phyloP scores from a whole-genome alignment of 2,888 invertebrate genomes.

The Stenurella melanura region DNA sequence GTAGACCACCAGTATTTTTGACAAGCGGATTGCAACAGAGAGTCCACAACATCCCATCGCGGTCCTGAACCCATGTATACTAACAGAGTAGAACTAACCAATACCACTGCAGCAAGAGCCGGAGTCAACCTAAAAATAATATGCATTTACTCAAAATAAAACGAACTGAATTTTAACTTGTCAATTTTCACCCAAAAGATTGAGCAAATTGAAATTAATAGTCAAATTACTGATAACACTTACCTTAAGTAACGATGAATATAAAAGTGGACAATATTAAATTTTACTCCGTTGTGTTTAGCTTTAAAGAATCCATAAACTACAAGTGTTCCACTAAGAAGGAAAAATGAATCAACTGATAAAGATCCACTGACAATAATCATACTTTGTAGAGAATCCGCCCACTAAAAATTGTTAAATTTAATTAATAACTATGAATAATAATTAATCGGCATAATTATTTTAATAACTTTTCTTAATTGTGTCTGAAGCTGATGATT shows the following conservation, averaged over 20 bases:
- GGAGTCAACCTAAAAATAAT: conserved; percentile 73
- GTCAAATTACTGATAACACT: conserved; percentile 31
- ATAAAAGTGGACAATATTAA: conserved; percentile 45
- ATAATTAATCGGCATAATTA: too few species aligned
- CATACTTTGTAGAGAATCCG: conserved; percentile 48
- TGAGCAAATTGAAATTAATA: conserved; percentile 22
- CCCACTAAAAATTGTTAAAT: conserved; percentile 18
- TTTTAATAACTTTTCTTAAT: too few species aligned
- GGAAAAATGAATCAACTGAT: conserved; percentile 56
- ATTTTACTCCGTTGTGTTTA: conserved; percentile 44
- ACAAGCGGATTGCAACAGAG: conserved; percentile 57
- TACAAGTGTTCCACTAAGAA: conserved; percentile 50
- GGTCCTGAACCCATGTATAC: conserved; percentile 75
- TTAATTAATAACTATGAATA: too few species aligned
- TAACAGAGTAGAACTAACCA: conserved; percentile 72
- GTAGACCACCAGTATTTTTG: conserved; percentile 64
- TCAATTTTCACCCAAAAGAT: neutral
- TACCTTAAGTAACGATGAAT: conserved; percentile 46
- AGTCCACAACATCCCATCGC: conserved; percentile 68
- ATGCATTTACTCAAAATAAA: neutral
- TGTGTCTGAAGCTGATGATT: too few species aligned
- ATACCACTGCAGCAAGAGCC: conserved; percentile 72
- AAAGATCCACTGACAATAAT: conserved; percentile 42
- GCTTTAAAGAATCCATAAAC: conserved; percentile 54
- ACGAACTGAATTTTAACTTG: neutral